Evolutionary conservation across 1,140 invertebrate genomes (phyloP), one percentile per base, ranked within the genome.

Genomic region (Mactra quadrangularis): DNA sequence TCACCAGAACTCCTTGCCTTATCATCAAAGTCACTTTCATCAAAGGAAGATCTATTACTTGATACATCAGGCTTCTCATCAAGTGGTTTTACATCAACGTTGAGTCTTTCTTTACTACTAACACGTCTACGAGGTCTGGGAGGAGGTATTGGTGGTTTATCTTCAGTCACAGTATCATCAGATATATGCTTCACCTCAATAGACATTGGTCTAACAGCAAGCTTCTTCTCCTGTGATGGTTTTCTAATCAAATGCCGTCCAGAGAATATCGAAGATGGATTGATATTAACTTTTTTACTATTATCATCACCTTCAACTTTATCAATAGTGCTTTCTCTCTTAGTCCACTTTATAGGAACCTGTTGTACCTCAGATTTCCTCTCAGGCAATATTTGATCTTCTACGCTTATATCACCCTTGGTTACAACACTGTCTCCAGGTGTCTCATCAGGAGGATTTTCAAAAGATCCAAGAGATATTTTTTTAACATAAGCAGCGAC

Each of bases 401-500:
- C 53, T 4, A 22, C 27, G 19, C 6, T 4, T 55, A 6, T 55
- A 55, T 22, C 53, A 7, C 19, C 53, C 19, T 55, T 19, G 7
- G 4, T 55, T 62, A 6, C 59, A n/a, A 27, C 38, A 15, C 29
- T 45, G 29, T 1, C 27, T 1, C 11, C n/a, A n/a, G 19, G n/a
- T 1, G 3, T 50, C 62, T 62, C 55, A 47, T 25, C 38, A n/a
- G 17, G 13, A 27, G 74, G 38, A 27, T 62, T 35, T n/a, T 53
- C 15, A n/a, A 35, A 62, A n/a, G 59, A 35, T 33, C 29, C 19
- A 22, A 64, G 75, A 6, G 76, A 70, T 45, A 79, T 22, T 70
- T 70, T 79, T 17, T 64, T 35, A 13, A 79, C 57, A 55, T 79
- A 79, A n/a, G 68, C 76, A 53, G 76, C 76, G 38, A 79, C 76